A percentile compares a stretch with the other conserved stretches of the same genome.
phyloP scores from a whole-genome alignment of 2,797 vertebrate species.

The Brotula barbata region DNA sequence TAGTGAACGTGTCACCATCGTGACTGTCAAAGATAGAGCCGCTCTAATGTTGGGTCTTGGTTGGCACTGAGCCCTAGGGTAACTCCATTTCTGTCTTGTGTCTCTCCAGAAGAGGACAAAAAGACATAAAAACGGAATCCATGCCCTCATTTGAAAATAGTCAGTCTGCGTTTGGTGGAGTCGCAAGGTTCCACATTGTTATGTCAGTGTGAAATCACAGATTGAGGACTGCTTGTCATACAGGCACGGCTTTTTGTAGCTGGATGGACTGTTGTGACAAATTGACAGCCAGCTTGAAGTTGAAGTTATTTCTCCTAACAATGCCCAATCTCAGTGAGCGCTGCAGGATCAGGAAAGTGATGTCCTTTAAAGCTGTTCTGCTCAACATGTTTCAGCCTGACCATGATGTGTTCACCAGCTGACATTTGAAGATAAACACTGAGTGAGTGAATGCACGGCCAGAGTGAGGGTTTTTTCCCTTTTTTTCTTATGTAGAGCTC shows the following conservation, averaged over 20 bases:
- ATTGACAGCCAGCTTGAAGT: conserved; percentile 25
- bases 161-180: conserved; percentile 20
- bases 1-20: conserved; percentile 56
- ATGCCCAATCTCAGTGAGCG: conserved; percentile 39
- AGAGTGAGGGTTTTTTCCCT: conserved; percentile 1
- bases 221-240: conserved; percentile 39
- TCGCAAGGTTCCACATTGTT: conserved; percentile 26
- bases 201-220: conserved; percentile 28
- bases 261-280: conserved; percentile 21
- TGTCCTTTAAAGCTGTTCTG: conserved; percentile 61
- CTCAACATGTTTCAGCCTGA: conserved; percentile 50
- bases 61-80: conserved; percentile 48
- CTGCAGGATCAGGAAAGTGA: conserved; percentile 45
- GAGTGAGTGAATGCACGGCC: conserved; percentile 43
- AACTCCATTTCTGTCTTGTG: conserved; percentile 6
- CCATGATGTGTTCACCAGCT: conserved; percentile 57
- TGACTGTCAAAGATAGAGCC: conserved; percentile 50
- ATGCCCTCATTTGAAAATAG: conserved; percentile 28
- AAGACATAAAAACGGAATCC: conserved; percentile 40
- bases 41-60: conserved; percentile 45
- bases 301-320: conserved; percentile 32
- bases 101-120: conserved; percentile 21
- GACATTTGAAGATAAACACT: conserved; percentile 70
- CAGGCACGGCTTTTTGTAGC: conserved; percentile 19
- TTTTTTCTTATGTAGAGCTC: conserved; percentile 27